Base-by-base conservation (phyloP, 2,113 vertebrate genomes). In the Illadopsis cleaveri region DNA sequence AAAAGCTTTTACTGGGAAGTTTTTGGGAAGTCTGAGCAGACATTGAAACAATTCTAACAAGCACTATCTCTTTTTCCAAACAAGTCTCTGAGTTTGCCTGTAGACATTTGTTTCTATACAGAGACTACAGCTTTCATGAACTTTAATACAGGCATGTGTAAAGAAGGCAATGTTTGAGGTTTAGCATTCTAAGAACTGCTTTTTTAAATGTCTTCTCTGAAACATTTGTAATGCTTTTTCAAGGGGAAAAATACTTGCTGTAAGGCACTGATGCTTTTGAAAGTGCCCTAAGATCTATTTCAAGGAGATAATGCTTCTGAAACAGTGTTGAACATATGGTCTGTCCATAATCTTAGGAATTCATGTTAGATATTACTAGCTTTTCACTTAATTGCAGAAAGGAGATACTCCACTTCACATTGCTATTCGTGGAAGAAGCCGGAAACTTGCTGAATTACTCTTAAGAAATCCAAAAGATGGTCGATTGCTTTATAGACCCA, bases 401-500 rank as follows among this genome's bases (percentile, higher is more conserved):
- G 99, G 99, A 90, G 99, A 99, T 91, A 99, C 99, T 15, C 98
- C 99, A 4, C 98, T 99, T 60, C 99, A 99, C 86, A 99, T 99
- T 53, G 99, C 99, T 47, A 99, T 99, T 83, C 98, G 99, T 69
- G 99, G 99, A 18, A 97, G 99, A 78, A 99, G 99, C 96, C 98
- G 99, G n/a, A 99, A 99, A 80, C 97, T 99, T 92, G 99, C 99
- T 5, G 99, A 99, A 94, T 97, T 99, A 42, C 98, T 99, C 22
- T 93, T 99, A 78, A 98, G 99, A 93, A 99, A 99, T 92, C 99
- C 99, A 15, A 99, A 99, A 97, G 99, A 99, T 89, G 99, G 99
- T 42, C 98, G 99, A 35, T 96, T 99, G 68, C 98, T 99, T 61
- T 99, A 99, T 51, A 99, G 99, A 38, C 99, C 99, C 25, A 99